Evolutionary conservation across 2,797 vertebrate species (phyloP).

Genomic region (Rachycentron canadum): DNA sequence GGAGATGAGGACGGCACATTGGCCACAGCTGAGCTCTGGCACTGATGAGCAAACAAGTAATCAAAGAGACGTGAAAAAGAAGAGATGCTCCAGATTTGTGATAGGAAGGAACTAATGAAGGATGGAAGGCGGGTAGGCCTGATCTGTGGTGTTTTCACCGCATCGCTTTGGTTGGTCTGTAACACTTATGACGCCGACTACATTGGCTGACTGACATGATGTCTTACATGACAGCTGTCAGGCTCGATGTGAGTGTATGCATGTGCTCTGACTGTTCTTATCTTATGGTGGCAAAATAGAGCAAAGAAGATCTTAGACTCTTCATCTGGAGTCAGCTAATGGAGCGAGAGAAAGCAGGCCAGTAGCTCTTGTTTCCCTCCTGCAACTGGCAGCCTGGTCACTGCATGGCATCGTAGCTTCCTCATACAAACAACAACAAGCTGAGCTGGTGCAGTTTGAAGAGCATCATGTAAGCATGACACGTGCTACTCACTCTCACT

Average conservation of each 20-base stretch:
- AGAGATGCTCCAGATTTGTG: constrained; percentile 52
- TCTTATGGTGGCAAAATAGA: constrained; percentile 35
- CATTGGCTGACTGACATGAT: constrained; percentile 27
- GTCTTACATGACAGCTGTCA: constrained; percentile 46
- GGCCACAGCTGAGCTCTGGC: constrained; percentile 76
- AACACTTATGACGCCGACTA: constrained; percentile 11
- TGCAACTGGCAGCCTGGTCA: constrained; percentile 34
- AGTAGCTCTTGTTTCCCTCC: constrained; percentile 28
- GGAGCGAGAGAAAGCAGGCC: constrained; percentile 43
- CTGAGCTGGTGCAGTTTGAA: constrained; percentile 34
- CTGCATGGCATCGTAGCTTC: constrained; percentile 14
- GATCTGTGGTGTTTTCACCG: constrained; percentile 26
- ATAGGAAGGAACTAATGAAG: constrained; percentile 60
- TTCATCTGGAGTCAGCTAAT: constrained; percentile 50
- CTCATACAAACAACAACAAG: constrained; percentile 35
- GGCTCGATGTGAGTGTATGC: constrained; percentile 6
- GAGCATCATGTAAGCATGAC: constrained; percentile 41
- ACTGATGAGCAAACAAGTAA: constrained; percentile 76
- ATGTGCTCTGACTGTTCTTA: constrained; percentile 1
- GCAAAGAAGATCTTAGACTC: constrained; percentile 32
- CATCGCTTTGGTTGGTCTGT: constrained; percentile 8
- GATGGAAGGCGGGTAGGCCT: constrained; percentile 19
- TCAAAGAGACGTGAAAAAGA: constrained; percentile 73
- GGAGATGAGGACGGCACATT: constrained; percentile 47
- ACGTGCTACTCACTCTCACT: constrained; percentile 45